Evolutionary conservation across 2,797 vertebrate species (phyloP).

Genomic region (Urocyon cinereoargenteus): DNA sequence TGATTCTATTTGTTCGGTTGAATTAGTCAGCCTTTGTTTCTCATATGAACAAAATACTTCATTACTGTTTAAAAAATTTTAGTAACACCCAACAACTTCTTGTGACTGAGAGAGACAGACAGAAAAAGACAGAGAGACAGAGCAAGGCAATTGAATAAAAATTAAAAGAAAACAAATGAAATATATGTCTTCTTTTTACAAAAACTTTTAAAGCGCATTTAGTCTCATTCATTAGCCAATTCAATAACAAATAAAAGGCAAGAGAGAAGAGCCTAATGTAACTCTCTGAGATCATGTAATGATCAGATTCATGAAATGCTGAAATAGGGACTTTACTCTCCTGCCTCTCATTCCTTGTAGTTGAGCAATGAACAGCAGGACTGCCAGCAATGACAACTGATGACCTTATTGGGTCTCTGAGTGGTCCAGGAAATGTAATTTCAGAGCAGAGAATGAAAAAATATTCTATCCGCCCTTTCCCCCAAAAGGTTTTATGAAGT

Average conservation of each 20-base stretch:
- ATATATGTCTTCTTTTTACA: not conserved
- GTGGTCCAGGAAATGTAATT: conserved; percentile 24
- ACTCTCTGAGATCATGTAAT: not conserved
- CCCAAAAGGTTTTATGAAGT: conserved; percentile 34
- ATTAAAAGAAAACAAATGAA: not conserved
- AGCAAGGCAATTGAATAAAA: not conserved
- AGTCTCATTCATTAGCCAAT: not conserved
- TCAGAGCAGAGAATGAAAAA: conserved; percentile 40
- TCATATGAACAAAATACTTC: not conserved
- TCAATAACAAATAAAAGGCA: not conserved
- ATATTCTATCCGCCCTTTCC: not conserved
- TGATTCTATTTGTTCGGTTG: conserved; percentile 16
- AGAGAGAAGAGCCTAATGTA: not conserved
- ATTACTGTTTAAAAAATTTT: conserved; percentile 9
- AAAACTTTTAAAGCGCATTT: not conserved
- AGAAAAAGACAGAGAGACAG: not conserved
- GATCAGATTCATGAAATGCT: not conserved
- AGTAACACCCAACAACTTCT: not conserved
- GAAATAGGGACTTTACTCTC: not conserved
- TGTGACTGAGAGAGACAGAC: not conserved
- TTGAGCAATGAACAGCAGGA: not conserved
- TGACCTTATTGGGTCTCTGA: not conserved
- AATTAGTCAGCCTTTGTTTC: conserved; percentile 25
- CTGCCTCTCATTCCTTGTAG: not conserved
- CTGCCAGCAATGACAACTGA: not conserved